phyloP scores from a whole-genome alignment of 2,797 vertebrate species.

The Scleropages formosus region DNA sequence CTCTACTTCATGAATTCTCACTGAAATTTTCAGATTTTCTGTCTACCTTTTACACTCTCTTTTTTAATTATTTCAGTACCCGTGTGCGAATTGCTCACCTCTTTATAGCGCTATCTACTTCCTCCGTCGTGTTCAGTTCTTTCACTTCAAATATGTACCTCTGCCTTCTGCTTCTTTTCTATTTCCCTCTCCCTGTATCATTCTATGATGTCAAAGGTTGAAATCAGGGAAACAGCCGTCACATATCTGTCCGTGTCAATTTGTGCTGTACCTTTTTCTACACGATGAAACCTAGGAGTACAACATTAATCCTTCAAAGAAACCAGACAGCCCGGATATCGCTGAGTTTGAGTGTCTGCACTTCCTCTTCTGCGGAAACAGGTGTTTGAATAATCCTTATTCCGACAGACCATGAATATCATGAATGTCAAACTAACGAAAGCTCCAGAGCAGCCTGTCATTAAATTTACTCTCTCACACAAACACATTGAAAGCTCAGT shows the following conservation, averaged over 20 bases:
- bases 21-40: background rate
- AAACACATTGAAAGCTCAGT: conserved; percentile 34
- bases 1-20: background rate
- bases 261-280: conserved; percentile 31
- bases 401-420: conserved; percentile 52
- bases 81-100: background rate
- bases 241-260: background rate
- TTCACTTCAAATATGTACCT: background rate
- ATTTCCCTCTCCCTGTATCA: background rate
- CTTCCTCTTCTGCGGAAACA: conserved; percentile 42
- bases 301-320: conserved; percentile 49
- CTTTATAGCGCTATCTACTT: background rate
- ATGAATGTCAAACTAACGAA: conserved; percentile 47
- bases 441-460: background rate
- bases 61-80: background rate
- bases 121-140: background rate
- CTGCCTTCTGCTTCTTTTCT: background rate
- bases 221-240: background rate
- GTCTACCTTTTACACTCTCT: background rate
- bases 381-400: conserved; percentile 58
- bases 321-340: conserved; percentile 15
- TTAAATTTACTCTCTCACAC: conserved; percentile 2
- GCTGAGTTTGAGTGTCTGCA: conserved; percentile 40
- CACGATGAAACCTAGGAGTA: conserved; percentile 35
- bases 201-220: background rate